phyloP scores from a whole-genome alignment of 1,140 invertebrate genomes.

The Trialeurodes vaporariorum region DNA sequence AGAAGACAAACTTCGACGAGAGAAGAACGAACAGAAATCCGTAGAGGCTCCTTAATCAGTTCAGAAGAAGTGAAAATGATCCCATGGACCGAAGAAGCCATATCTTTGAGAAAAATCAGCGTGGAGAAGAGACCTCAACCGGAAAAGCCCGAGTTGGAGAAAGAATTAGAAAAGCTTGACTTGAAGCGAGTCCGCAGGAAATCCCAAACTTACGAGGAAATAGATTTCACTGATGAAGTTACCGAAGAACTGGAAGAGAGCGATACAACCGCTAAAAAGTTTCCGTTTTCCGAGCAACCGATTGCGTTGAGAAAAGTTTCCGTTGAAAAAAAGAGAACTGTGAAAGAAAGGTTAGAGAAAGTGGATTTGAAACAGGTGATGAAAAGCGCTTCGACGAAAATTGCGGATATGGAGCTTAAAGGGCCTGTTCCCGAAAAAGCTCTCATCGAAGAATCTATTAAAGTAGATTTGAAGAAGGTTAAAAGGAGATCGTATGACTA shows the following conservation, averaged over 20 bases:
- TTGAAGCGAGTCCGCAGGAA: neutral
- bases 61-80: neutral
- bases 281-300: neutral
- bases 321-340: neutral
- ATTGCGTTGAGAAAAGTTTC: neutral
- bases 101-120: conserved; percentile 23
- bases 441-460: neutral
- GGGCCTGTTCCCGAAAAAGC: neutral
- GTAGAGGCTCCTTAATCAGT: neutral
- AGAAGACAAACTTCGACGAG: neutral
- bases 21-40: neutral
- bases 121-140: conserved; percentile 20
- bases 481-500: neutral
- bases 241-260: neutral
- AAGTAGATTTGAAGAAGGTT: neutral
- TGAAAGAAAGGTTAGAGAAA: neutral
- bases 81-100: conserved; percentile 26
- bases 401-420: neutral
- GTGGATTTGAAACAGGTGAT: neutral
- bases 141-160: conserved; percentile 8
- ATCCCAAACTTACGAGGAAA: neutral
- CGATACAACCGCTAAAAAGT: neutral
- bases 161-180: neutral
- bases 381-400: neutral
- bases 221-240: neutral